phyloP scores from a whole-genome alignment of 2,888 invertebrate genomes.

The Papilio demoleus region DNA sequence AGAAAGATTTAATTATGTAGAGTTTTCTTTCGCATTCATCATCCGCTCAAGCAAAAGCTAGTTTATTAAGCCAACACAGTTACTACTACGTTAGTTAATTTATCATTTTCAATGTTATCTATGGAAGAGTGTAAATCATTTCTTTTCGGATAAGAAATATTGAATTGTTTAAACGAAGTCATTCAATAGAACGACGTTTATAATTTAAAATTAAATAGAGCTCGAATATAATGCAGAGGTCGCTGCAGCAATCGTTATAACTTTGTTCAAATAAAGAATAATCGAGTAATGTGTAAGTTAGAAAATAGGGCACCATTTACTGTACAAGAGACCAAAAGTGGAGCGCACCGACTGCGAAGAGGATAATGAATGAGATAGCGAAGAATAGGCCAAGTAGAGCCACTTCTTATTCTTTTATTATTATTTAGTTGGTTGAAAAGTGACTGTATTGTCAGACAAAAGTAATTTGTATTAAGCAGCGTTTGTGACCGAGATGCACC shows the following conservation, averaged over 20 bases:
- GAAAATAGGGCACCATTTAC: constrained; percentile 39
- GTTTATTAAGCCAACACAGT: no score
- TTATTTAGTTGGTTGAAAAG: constrained; percentile 34
- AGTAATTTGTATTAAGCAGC: neutral
- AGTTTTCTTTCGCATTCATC: no score
- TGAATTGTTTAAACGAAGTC: no score
- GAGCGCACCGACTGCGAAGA: constrained; percentile 34
- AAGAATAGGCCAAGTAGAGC: constrained; percentile 39
- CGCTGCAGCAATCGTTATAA: constrained; percentile 16
- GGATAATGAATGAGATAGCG: constrained; percentile 38
- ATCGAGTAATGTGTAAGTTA: constrained; percentile 36
- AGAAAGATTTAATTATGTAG: no score
- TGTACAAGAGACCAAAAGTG: constrained; percentile 34
- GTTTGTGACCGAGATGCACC: neutral
- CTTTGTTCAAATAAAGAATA: constrained; percentile 29
- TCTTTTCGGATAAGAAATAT: no score
- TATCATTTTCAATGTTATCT: no score
- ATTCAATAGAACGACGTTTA: neutral
- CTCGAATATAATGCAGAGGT: neutral
- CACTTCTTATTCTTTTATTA: constrained; percentile 29
- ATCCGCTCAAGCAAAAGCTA: no score
- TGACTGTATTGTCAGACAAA: constrained; percentile 15
- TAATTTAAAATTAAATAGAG: neutral
- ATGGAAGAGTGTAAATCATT: no score
- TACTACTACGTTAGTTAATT: no score